Percentiles rank a stretch among this genome's conserved stretches.
phyloP scores from a whole-genome alignment of 2,888 invertebrate species.

The Cephalotes varians region DNA sequence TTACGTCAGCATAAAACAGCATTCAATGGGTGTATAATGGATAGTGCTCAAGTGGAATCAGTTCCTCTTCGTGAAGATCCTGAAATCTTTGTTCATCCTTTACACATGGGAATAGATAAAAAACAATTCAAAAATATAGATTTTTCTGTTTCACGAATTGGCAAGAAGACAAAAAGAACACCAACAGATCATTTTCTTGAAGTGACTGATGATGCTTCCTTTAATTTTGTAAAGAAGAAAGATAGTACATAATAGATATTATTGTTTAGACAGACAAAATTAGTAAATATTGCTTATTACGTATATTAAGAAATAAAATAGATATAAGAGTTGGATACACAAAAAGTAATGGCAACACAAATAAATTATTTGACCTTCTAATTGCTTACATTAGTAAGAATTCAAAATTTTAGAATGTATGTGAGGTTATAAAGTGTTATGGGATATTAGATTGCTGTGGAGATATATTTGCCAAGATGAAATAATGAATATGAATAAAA shows the following conservation, averaged over 20 bases:
- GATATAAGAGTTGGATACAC: not conserved
- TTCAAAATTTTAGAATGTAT: not conserved
- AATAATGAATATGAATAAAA: not conserved
- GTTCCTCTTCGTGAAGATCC: constrained; percentile 64
- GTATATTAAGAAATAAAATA: not conserved
- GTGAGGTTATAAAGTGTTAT: not conserved
- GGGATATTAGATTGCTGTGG: not conserved
- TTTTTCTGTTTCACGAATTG: constrained; percentile 63
- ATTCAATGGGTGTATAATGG: constrained; percentile 10
- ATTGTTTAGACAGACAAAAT: not conserved
- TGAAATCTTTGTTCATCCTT: constrained; percentile 64
- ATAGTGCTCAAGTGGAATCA: constrained; percentile 28
- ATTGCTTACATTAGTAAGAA: not conserved
- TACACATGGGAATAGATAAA: constrained; percentile 63
- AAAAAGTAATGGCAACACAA: not conserved
- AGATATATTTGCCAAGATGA: not conserved
- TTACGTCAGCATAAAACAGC: constrained; percentile 8
- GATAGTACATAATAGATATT: not conserved
- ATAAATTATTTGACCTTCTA: not conserved
- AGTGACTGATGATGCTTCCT: constrained; percentile 45
- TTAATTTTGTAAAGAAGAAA: constrained; percentile 64
- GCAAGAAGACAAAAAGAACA: constrained; percentile 61
- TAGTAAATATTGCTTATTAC: not conserved
- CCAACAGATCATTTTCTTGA: constrained; percentile 54
- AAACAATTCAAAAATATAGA: constrained; percentile 56